Base-by-base conservation (phyloP, 2,113 vertebrate genomes). In the Macquaria ambigua region DNA sequence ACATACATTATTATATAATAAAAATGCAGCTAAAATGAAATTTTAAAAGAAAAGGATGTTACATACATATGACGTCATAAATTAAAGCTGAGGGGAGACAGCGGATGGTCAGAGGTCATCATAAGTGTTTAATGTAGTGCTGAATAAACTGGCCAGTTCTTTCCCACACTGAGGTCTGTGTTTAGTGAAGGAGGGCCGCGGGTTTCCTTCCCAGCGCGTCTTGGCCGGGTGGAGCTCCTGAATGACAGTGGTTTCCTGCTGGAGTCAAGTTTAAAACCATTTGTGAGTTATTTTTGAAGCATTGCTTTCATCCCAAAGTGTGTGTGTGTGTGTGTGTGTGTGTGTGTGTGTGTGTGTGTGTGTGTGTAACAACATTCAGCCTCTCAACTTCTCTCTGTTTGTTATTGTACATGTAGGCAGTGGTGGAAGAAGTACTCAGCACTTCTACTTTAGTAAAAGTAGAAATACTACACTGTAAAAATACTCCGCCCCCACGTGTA, bases 221-320 rank as follows among this genome's bases (percentile, higher is more conserved):
- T 78, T 21, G 48, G 63, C 63, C 39, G 87, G 89, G 91, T 90
- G 89, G 89, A 84, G 87, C 88, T 79, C 53, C 59, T 78, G 59
- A 69, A 87, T 28, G 75, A 76, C 68, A 58, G 79, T 84, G 90
- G 87, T 90, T 93, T 93, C 91, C 90, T 90, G 90, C 75, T 23
- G 58, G 71, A 79, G 31, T 79, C 73, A 21, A 59, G 14, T 76
- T 74, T 37, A 34, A 34, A 82, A 79, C 43, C 23, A 41, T 37
- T 66, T 48, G 2, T 3, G 34, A 67, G 84, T 77, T 89, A 83
- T 90, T 93, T 87, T 72, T 69, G 50, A 77, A 21, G 18, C 34
- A 20, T 31, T 31, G 58, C 73, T 78, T 80, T 84, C 61, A 79
- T 74, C 56, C 72, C 39, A 48, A 7, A 68, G 34, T 7, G 39